Percentiles rank a stretch among this genome's conserved stretches.
Evolutionary conservation across 2,888 invertebrate genomes (phyloP).

Genomic region (Macrosiphum euphorbiae): DNA sequence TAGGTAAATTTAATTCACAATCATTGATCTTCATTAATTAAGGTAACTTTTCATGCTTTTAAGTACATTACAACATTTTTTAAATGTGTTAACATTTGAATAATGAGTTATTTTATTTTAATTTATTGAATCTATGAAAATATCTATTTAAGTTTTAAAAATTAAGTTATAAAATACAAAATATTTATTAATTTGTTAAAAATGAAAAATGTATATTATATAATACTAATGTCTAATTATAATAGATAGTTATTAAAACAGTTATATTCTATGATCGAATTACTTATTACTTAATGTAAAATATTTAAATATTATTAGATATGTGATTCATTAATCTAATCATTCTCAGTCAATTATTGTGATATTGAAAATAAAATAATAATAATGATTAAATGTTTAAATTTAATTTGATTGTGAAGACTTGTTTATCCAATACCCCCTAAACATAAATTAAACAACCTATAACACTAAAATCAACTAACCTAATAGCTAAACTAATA

Average conservation of each 20-base stretch:
- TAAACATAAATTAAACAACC: background rate
- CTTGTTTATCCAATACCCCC: slow-evolving; percentile 15
- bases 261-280: background rate
- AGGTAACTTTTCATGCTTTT: background rate
- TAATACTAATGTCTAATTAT: background rate
- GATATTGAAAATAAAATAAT: background rate
- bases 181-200: background rate
- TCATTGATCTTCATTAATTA: background rate
- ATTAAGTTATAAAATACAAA: background rate
- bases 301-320: background rate
- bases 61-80: background rate
- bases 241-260: background rate
- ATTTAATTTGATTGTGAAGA: background rate
- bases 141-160: too few relatives aligned
- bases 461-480: slow-evolving; percentile 21
- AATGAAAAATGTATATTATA: too few relatives aligned
- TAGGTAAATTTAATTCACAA: background rate
- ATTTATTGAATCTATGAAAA: background rate
- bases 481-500: slow-evolving; percentile 53
- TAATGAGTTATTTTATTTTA: background rate
- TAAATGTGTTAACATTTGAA: background rate
- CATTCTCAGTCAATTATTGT: background rate
- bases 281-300: background rate
- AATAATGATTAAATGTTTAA: background rate
- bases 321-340: background rate